Base-by-base conservation (phyloP, 2,888 invertebrate species). In the Gryllus longicercus region DNA sequence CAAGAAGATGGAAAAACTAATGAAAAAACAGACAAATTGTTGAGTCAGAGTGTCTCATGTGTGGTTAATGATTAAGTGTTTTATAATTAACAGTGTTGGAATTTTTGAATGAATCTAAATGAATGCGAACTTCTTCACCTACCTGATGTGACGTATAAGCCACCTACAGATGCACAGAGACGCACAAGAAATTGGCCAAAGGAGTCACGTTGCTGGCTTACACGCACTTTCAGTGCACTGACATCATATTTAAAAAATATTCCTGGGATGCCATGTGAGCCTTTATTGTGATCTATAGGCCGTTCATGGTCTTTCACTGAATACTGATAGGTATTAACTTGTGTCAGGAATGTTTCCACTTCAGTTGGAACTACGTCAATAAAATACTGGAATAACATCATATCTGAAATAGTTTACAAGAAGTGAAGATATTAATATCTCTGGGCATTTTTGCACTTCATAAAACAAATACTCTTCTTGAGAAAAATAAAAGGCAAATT, bases 211-310 rank as follows among this genome's bases (percentile, higher is more conserved):
- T 95, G 93, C 86, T 95, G 94, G 79, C 90, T 91, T 0, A 96
- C 94, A 85, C 91, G 91, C 11, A 98, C 93, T 88, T 95, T 95
- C 76, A 98, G 87, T 0, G 97, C 95, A 23, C 96, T 95, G 88
- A 96, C 93, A 85, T 98, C 97, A 86, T 98, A 98, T 87, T 97
- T 97, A 84, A 98, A 94, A 86, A 96, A 98, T 83, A 98, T 94
- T 38, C 98, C 98, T 0, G 98, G 96, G 25, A 96, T 93, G 0
- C 98, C 98, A 85, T 97, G 97, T 21, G 96, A 96, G 50, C 96
- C 97, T 85, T 91, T 90, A 50, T 87, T 87, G 80, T 91, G 91
- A 84, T 92, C 91, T 79, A 98, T 93, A 2, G 93, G 93, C 83
- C 98, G 90, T 84, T 93, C 92, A 85, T 97, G 89, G 85, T 97